Conservation (phyloP, 2,888 invertebrate genomes). For the Sminthurinus aureus region DNA sequence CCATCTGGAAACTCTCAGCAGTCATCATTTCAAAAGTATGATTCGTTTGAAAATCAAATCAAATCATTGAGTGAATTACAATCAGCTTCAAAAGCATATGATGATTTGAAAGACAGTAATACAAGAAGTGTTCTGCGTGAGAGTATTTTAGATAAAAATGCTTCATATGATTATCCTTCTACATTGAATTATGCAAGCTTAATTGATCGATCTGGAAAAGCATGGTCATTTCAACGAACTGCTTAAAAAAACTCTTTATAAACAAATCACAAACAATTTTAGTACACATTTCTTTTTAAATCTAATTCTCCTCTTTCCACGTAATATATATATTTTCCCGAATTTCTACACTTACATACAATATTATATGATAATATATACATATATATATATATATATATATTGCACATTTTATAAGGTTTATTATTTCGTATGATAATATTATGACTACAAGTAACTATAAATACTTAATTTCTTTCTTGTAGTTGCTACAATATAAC, state of each 20-base stretch:
- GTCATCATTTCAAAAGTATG: constrained; percentile 54
- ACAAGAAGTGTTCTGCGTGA: background rate
- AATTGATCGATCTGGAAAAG: background rate
- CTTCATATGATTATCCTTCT: background rate
- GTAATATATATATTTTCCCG: too few species aligned
- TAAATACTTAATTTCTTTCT: background rate
- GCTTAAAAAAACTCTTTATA: background rate
- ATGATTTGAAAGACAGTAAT: background rate
- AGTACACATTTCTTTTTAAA: too few species aligned
- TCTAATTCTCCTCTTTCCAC: too few species aligned
- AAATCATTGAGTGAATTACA: background rate
- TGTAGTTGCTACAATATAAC: background rate
- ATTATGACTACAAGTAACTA: too few species aligned
- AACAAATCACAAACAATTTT: background rate
- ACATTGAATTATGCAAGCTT: constrained; percentile 9
- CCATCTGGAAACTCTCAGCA: constrained; percentile 42
- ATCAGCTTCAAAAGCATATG: background rate
- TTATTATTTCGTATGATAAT: too few species aligned
- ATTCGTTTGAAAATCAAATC: background rate
- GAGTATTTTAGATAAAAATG: background rate
- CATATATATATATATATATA: too few species aligned
- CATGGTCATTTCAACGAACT: constrained; percentile 2
- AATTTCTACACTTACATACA: too few species aligned
- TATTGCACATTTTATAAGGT: too few species aligned
- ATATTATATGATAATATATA: too few species aligned